Percentiles rank a stretch among this genome's conserved stretches.
Evolutionary conservation across 2,888 invertebrate species (phyloP).

Genomic region (Fabriciana adippe): DNA sequence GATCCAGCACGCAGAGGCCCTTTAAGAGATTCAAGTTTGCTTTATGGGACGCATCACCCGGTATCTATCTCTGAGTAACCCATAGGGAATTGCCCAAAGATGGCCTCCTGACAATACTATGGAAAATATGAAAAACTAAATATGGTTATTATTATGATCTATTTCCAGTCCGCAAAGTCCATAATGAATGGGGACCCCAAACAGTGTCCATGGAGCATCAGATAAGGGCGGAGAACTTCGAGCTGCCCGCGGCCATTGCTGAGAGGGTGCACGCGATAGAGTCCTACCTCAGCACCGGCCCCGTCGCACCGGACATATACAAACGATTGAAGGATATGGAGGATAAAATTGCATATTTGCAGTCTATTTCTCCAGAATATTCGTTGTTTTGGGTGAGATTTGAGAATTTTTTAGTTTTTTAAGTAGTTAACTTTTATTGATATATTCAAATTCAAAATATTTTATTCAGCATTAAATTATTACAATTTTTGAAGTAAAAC

Average conservation of each 20-base stretch:
- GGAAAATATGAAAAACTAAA: too few species aligned
- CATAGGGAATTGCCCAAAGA: too few species aligned
- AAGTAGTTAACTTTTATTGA: too few species aligned
- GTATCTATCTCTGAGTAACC: too few species aligned
- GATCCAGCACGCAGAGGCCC: too few species aligned
- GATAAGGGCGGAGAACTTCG: slow-evolving; percentile 24
- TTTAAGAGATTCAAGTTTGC: too few species aligned
- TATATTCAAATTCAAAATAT: too few species aligned
- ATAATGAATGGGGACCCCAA: slow-evolving; percentile 88
- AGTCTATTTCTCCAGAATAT: slow-evolving; percentile 92
- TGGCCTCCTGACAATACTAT: too few species aligned
- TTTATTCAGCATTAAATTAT: too few species aligned
- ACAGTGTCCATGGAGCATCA: slow-evolving; percentile 53
- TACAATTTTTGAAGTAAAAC: too few species aligned
- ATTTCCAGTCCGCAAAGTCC: slow-evolving; percentile 84
- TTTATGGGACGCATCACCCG: too few species aligned
- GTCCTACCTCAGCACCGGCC: slow-evolving; percentile 80
- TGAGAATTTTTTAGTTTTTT: not conserved
- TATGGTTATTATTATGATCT: not conserved
- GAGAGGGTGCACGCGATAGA: slow-evolving; percentile 87
- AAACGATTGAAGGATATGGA: slow-evolving; percentile 87
- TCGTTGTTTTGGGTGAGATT: slow-evolving; percentile 81
- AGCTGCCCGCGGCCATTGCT: slow-evolving; percentile 83
- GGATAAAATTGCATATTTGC: slow-evolving; percentile 86
- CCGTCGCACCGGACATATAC: slow-evolving; percentile 85